Conservation (phyloP, 2,113 vertebrate genomes). For the Halcyon senegalensis region DNA sequence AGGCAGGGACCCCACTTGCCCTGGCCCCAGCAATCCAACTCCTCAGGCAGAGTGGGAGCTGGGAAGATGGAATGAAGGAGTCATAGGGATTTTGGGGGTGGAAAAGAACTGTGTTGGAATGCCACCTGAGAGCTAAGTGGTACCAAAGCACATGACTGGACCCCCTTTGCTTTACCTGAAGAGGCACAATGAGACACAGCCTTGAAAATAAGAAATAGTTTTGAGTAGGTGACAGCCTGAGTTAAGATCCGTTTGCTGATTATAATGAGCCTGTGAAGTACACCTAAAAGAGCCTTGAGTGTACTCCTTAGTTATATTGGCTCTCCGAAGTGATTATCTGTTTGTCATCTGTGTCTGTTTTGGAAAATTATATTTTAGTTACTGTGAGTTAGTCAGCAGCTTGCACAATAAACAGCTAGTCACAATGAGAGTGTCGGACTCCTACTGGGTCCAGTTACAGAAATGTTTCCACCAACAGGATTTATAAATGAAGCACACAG, state of each 20-base stretch:
- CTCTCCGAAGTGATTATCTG: constrained; percentile 50
- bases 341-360: constrained; percentile 73
- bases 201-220: constrained; percentile 70
- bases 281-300: constrained; percentile 62
- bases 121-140: not conserved
- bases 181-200: not conserved
- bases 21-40: not conserved
- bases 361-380: constrained; percentile 65
- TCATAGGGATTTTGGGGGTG: not conserved
- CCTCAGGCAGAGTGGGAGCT: not conserved
- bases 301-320: constrained; percentile 29
- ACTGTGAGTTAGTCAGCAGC: constrained; percentile 56
- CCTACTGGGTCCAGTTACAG: constrained; percentile 63
- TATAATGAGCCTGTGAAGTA: constrained; percentile 73
- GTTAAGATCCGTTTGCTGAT: constrained; percentile 71
- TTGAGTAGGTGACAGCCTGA: constrained; percentile 55
- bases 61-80: not conserved
- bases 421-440: constrained; percentile 33
- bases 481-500: constrained; percentile 46
- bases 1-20: accelerated
- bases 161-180: constrained; percentile 35
- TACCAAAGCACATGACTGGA: constrained; percentile 38
- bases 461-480: constrained; percentile 51
- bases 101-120: not conserved
- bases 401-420: constrained; percentile 49